Base-by-base conservation (phyloP, 1,140 invertebrate species). In the Drosophila subpulchrella region DNA sequence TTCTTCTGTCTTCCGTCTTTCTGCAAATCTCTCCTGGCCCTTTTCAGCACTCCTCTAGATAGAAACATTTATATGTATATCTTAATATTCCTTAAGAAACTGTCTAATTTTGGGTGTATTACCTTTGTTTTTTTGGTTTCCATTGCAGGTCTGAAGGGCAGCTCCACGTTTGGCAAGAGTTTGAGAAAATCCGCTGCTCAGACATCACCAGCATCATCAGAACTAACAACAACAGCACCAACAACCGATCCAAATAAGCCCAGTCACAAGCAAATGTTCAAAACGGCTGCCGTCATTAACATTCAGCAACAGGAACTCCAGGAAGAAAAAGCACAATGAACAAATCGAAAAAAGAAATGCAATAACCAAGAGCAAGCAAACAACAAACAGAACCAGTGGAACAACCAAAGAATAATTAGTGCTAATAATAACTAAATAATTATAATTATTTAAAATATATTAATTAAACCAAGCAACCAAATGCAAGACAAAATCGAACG, bases 321-420 rank as follows among this genome's bases (percentile, higher is more conserved):
- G 27, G 66, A 89, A 36, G 79, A 89, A 70, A 88, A 89, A 89
- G 84, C 84, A 84, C 76, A 90, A 81, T 80, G 88, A 89, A 78
- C 85, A 88, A 75, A 57, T 58, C 55, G 39, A 42, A 56, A 59
- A 61, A 42, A 72, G 36, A 53, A 67, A 68, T 65, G 59, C 71
- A 75, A 84, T 77, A 84, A 85, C 67, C 68, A 91, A 84, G 75
- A 84, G 72, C 80, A 48, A 73, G 76, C 53, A 85, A 73, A 75
- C 46, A 56, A 75, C 81, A 68, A 91, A 86, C 82, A 81, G 78
- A 92, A 91, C 91, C 91, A 91, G 91, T 92, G 85, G 85, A 91
- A 78, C 83, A 91, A 91, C 91, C 91, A 92, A 92, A 92, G 91
- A 92, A 90, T 91, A 84, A 83, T 91, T 92, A 92, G 84, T 91